Conservation (phyloP, 1,140 invertebrate genomes). For the Pseudomyrmex sp. region DNA sequence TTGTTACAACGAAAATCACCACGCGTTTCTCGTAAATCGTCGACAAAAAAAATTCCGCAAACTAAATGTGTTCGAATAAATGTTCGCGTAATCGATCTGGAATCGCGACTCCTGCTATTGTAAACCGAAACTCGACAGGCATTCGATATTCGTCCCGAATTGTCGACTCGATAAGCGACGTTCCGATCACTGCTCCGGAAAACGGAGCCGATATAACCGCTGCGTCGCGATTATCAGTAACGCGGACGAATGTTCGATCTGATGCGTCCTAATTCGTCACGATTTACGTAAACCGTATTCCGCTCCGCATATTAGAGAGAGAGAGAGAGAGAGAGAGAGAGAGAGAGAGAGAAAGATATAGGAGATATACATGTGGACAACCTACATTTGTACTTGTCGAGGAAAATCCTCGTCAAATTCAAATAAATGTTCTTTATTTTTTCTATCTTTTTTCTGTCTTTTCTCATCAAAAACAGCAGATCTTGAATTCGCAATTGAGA, state of each 20-base stretch:
- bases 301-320: not conserved
- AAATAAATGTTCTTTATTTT: too few relatives aligned
- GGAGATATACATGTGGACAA: not conserved
- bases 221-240: constrained; percentile 12
- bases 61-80: constrained; percentile 35
- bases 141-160: constrained; percentile 3
- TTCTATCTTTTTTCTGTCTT: too few relatives aligned
- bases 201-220: not conserved
- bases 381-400: too few relatives aligned
- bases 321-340: not conserved
- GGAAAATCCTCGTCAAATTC: too few relatives aligned
- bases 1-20: not conserved
- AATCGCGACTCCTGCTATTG: not conserved
- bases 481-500: too few relatives aligned
- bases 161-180: constrained; percentile 27
- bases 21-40: not conserved
- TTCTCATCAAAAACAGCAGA: too few relatives aligned
- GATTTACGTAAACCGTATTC: not conserved
- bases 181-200: constrained; percentile 16
- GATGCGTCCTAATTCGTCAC: not conserved
- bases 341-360: not conserved
- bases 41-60: constrained; percentile 27
- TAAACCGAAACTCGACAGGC: not conserved
- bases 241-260: not conserved
- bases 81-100: constrained; percentile 38